phyloP scores from a whole-genome alignment of 2,888 invertebrate species.

The Diarsia mendica region DNA sequence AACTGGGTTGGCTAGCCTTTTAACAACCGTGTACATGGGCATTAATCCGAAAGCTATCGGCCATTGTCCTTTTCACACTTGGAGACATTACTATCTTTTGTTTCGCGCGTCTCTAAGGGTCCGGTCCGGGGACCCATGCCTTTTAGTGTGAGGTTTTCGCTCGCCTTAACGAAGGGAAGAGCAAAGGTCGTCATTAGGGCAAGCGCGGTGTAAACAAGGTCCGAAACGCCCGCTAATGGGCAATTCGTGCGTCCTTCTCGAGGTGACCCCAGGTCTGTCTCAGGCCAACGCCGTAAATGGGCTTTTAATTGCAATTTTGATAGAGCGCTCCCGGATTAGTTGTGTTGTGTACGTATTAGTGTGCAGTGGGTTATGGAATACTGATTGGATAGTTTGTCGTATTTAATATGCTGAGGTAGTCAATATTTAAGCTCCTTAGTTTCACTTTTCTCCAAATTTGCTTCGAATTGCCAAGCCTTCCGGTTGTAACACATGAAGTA shows the following conservation, averaged over 20 bases:
- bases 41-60: conserved; percentile 90
- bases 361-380: conserved; percentile 59
- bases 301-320: conserved; percentile 90
- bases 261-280: conserved; percentile 88
- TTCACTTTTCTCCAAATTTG: neutral
- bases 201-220: conserved; percentile 90
- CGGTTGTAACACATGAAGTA: no score
- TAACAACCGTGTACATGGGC: conserved; percentile 89
- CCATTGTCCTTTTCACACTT: conserved; percentile 85
- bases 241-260: conserved; percentile 89
- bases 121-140: conserved; percentile 86
- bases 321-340: conserved; percentile 87
- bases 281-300: conserved; percentile 86
- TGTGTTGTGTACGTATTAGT: conserved; percentile 77
- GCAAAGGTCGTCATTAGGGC: conserved; percentile 91
- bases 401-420: conserved; percentile 31
- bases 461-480: neutral
- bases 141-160: conserved; percentile 90
- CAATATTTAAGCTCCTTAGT: conserved; percentile 19
- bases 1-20: conserved; percentile 88
- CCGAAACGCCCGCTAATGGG: conserved; percentile 90
- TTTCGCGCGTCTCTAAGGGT: conserved; percentile 85
- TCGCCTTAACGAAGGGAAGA: conserved; percentile 91
- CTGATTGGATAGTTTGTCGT: conserved; percentile 29
- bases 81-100: conserved; percentile 75